Base-by-base conservation (phyloP, 1,140 invertebrate species). In the Cydia splendana region DNA sequence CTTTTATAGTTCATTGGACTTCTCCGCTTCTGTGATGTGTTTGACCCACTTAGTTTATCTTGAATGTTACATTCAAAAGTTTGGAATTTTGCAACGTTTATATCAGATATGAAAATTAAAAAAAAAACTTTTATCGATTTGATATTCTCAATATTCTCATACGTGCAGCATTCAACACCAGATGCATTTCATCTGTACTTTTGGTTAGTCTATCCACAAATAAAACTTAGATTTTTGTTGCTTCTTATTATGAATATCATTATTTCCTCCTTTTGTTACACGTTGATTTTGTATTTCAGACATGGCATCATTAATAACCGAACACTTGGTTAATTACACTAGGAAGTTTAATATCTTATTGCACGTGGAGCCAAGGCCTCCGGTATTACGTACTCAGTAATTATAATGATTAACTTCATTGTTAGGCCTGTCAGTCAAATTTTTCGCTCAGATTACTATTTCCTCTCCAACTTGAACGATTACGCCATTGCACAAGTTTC, bases 381-480 rank as follows among this genome's bases (percentile, higher is more conserved):
- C 71, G 28, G 65, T 53, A 69, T 83, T 79, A 80, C 73, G 81
- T 82, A 79, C 45, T 65, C 0, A 62, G 67, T 80, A 83, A 88
- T 87, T 86, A 87, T 78, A 77, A 81, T 71, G 38, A 82, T 82
- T 82, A 71, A 71, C 84, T 84, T 85, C 83, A 83, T 85, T 85
- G 81, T 77, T 79, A 76, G 78, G 74, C 83, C 81, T 82, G 76
- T 74, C 78, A 78, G 67, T 77, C 71, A 51, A 81, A 83, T 71
- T 71, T 71, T 84, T 81, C 84, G 84, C 82, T 83, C 83, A 82
- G 84, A 85, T 88, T 82, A 75, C 80, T 79, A 74, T 82, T 85
- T 87, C 84, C 84, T 80, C 85, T 85, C 78, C 79, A 84, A 79
- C 76, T 79, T 83, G 81, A 87, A 88, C 85, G 87, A 62, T 62